Conservation (phyloP, 2,113 vertebrate species). For the Himantopus leucocephalus region DNA sequence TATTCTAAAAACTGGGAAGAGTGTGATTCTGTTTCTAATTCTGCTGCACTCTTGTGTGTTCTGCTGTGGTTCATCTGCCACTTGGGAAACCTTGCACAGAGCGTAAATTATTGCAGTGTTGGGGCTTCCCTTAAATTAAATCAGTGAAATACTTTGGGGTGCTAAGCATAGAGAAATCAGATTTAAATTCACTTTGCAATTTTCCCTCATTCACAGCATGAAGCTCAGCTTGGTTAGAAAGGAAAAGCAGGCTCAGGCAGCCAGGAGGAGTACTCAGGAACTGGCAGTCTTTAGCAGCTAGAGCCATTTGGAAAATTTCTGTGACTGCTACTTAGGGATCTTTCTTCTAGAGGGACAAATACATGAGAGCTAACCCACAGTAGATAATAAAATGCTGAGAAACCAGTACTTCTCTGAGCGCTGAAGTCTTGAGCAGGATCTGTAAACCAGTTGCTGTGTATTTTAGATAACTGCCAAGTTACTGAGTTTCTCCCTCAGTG, state of each 20-base stretch:
- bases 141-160: neutral
- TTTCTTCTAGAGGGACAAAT: neutral
- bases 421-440: neutral
- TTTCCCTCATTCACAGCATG: neutral
- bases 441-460: neutral
- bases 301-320: neutral
- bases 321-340: neutral
- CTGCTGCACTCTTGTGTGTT: neutral
- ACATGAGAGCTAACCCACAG: neutral
- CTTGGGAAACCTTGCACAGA: neutral
- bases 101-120: neutral
- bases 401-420: neutral
- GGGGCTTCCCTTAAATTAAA: neutral
- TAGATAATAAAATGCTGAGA: neutral
- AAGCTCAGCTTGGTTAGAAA: neutral
- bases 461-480: neutral
- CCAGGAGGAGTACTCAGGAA: fast-evolving
- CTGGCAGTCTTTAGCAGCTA: neutral
- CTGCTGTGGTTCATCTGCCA: neutral
- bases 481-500: neutral
- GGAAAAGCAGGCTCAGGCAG: neutral
- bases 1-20: neutral
- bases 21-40: neutral
- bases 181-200: neutral
- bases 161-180: neutral